phyloP scores from a whole-genome alignment of 2,113 vertebrate genomes.

The Phoxinus phoxinus region DNA sequence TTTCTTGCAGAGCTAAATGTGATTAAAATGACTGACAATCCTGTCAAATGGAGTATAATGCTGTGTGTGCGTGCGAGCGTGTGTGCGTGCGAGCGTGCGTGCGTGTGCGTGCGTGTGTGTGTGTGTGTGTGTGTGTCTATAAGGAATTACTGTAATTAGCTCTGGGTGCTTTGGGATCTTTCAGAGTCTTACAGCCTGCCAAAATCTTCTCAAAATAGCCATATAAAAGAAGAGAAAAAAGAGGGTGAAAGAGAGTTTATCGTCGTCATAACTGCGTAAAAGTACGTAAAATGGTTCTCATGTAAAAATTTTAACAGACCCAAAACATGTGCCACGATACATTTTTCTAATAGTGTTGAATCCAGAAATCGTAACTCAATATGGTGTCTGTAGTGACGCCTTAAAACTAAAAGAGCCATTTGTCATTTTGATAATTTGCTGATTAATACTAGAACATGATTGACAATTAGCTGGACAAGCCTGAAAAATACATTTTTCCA shows the following conservation, averaged over 20 bases:
- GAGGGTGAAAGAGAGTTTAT: not conserved
- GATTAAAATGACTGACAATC: slow-evolving; percentile 27
- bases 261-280: not conserved
- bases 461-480: not conserved
- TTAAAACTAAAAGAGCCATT: not conserved
- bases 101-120: not conserved
- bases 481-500: not conserved
- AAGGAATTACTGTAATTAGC: slow-evolving; percentile 27
- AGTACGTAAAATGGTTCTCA: not conserved
- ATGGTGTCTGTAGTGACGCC: not conserved
- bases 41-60: not conserved
- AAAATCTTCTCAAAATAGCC: slow-evolving; percentile 10
- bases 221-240: not conserved
- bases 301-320: not conserved
- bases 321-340: not conserved
- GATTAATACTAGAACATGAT: not conserved
- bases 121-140: not conserved
- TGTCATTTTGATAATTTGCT: not conserved
- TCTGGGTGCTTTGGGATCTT: slow-evolving; percentile 1
- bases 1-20: not conserved
- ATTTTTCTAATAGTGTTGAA: not conserved
- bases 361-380: not conserved
- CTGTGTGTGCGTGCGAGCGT: not conserved
- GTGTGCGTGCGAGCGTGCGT: not conserved
- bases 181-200: not conserved